Evolutionary conservation across 2,888 invertebrate species (phyloP), one percentile per base, ranked within the genome.

Genomic region (Leptarthrus brevirostris): DNA sequence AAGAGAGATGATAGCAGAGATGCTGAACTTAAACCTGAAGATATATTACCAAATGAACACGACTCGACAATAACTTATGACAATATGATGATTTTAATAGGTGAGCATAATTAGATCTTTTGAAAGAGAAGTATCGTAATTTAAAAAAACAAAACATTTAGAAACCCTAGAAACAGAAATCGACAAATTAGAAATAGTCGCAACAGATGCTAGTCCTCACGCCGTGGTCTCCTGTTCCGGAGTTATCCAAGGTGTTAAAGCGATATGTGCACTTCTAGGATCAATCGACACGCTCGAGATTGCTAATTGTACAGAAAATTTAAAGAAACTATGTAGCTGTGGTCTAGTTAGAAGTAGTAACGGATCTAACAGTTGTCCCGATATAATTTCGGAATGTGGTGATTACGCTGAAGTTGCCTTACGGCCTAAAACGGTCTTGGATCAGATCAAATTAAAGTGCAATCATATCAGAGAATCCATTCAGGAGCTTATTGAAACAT

Each of bases 231-330:
- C 90, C 79, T 88, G 91, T 22, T 89, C 89, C n/a, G 89, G 92
- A 3, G 92, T 96, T 54, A 89, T 92, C 53, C 97, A 98, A 83
- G 93, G 95, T 0, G 94, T 97, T 1, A 97, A 97, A 85, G 95
- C 96, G 0, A 92, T 98, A 40, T 95, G 96, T 81, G 92, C 95
- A 26, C 86, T 95, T 16, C 90, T 97, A 78, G 95, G 95, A 16
- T 92, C 92, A 71, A 90, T 97, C 0, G 96, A 97, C 85, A 97
- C 96, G 0, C 85, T 93, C 47, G 95, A 97, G 80, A 90, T 97
- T 18, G 92, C 92, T 5, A 90, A 92, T 78, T 91, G 94, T 20
- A 86, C 97, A 16, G 89, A 90, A 1, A 82, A 83, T 22, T 76
- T 85, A 3, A 83, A 82, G 75, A 80, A 79, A 22, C 80, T 82